Conservation (phyloP, 2,888 invertebrate genomes). For the Coronaproctus castanopsis region DNA sequence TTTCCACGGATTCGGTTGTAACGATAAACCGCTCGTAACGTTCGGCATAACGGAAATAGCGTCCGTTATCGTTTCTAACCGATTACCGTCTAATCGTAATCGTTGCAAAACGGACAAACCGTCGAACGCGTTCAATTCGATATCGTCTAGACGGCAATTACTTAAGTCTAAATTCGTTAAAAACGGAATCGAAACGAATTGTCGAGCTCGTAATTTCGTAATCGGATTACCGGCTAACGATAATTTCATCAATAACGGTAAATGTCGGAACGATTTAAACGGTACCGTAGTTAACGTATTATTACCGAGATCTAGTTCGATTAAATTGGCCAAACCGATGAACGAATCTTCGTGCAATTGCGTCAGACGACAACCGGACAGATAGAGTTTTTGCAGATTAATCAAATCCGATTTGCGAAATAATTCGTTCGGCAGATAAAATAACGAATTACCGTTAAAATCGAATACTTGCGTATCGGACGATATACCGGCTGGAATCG, state of each 20-base stretch:
- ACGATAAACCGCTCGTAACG: constrained; percentile 53
- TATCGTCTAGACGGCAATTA: constrained; percentile 52
- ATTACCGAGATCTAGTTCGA: constrained; percentile 67
- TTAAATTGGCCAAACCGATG: constrained; percentile 63
- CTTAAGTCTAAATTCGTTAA: constrained; percentile 62
- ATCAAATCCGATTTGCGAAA: constrained; percentile 58
- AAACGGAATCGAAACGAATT: constrained; percentile 52
- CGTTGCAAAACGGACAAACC: constrained; percentile 64
- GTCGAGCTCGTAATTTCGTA: constrained; percentile 42
- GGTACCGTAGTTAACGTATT: constrained; percentile 61
- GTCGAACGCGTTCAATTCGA: constrained; percentile 61
- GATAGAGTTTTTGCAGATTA: constrained; percentile 69
- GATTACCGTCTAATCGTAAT: constrained; percentile 64
- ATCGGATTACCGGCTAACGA: constrained; percentile 65
- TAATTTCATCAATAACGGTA: constrained; percentile 62
- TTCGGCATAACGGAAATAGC: constrained; percentile 46
- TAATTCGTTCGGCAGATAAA: constrained; percentile 48
- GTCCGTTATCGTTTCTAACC: constrained; percentile 48
- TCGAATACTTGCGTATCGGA: constrained; percentile 72
- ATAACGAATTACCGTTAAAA: constrained; percentile 58
- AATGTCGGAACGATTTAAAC: constrained; percentile 53
- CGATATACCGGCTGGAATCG: constrained; percentile 59
- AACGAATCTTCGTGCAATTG: constrained; percentile 62
- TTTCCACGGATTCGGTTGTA: constrained; percentile 72
- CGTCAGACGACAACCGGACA: constrained; percentile 55